Conservation (phyloP, 2,113 vertebrate genomes). For the Scatophagus argus region DNA sequence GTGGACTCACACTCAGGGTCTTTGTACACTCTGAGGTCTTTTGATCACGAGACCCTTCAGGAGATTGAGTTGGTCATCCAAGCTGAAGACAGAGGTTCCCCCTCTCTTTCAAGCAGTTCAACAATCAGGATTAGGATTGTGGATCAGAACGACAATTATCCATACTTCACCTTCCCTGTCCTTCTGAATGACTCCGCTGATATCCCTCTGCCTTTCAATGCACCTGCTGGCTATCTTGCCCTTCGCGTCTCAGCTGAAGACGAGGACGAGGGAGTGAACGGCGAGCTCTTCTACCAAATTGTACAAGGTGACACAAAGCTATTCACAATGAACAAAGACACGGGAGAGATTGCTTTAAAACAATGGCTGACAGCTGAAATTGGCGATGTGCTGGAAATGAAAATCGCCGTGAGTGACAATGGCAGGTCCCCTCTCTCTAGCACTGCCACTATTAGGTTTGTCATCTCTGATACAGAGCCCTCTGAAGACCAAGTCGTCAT, state of each 20-base stretch:
- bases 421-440: slow-evolving; percentile 65
- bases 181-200: slow-evolving; percentile 75
- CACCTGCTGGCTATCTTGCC: slow-evolving; percentile 74
- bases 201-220: slow-evolving; percentile 68
- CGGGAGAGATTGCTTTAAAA: slow-evolving; percentile 77
- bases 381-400: slow-evolving; percentile 64
- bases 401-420: slow-evolving; percentile 76
- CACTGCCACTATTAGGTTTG: slow-evolving; percentile 64
- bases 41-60: slow-evolving; percentile 76
- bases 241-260: slow-evolving; percentile 73
- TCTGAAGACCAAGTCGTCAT: slow-evolving; percentile 76
- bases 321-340: slow-evolving; percentile 73
- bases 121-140: slow-evolving; percentile 73
- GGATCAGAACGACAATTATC: slow-evolving; percentile 82
- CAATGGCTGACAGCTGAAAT: slow-evolving; percentile 55
- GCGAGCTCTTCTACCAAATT: slow-evolving; percentile 71
- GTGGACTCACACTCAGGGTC: slow-evolving; percentile 76
- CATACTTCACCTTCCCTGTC: slow-evolving; percentile 71
- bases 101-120: slow-evolving; percentile 61
- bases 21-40: slow-evolving; percentile 69
- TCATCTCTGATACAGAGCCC: slow-evolving; percentile 72
- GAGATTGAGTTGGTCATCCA: slow-evolving; percentile 76
- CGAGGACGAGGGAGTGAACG: slow-evolving; percentile 72
- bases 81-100: slow-evolving; percentile 76
- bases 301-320: slow-evolving; percentile 68